Conservation (phyloP, 1,140 invertebrate genomes). For the Mercenaria mercenaria region DNA sequence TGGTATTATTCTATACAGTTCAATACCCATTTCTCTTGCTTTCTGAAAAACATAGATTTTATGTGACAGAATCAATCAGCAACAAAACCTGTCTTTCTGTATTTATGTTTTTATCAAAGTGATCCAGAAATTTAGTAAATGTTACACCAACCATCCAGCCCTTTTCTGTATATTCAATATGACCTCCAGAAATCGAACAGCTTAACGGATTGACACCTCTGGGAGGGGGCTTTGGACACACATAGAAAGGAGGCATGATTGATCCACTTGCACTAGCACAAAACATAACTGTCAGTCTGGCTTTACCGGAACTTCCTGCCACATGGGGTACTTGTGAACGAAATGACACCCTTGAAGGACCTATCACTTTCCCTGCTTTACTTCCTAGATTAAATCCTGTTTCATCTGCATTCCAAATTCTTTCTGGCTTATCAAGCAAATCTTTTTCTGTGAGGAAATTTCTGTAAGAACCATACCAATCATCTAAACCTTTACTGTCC, state of each 20-base stretch:
- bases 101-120: slow-evolving; percentile 62
- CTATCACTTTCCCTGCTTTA: slow-evolving; percentile 42
- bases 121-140: slow-evolving; percentile 61
- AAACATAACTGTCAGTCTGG: slow-evolving; percentile 22
- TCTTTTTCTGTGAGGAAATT: slow-evolving; percentile 33
- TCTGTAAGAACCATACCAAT: slow-evolving; percentile 39
- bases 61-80: slow-evolving; percentile 60
- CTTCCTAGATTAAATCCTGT: slow-evolving; percentile 34
- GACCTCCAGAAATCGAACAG: neutral
- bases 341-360: neutral
- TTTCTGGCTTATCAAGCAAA: slow-evolving; percentile 34
- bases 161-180: slow-evolving; percentile 61
- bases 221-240: slow-evolving; percentile 20
- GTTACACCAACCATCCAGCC: slow-evolving; percentile 59
- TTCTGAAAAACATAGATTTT: neutral
- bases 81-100: slow-evolving; percentile 62
- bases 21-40: slow-evolving; percentile 23
- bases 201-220: slow-evolving; percentile 23
- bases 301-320: slow-evolving; percentile 9
- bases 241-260: slow-evolving; percentile 54
- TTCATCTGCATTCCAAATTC: slow-evolving; percentile 55
- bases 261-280: slow-evolving; percentile 18
- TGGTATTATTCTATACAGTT: slow-evolving; percentile 62
- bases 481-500: neutral
- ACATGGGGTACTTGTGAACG: slow-evolving; percentile 7